phyloP scores from a whole-genome alignment of 2,113 vertebrate species.

The Acrocephalus arundinaceus region DNA sequence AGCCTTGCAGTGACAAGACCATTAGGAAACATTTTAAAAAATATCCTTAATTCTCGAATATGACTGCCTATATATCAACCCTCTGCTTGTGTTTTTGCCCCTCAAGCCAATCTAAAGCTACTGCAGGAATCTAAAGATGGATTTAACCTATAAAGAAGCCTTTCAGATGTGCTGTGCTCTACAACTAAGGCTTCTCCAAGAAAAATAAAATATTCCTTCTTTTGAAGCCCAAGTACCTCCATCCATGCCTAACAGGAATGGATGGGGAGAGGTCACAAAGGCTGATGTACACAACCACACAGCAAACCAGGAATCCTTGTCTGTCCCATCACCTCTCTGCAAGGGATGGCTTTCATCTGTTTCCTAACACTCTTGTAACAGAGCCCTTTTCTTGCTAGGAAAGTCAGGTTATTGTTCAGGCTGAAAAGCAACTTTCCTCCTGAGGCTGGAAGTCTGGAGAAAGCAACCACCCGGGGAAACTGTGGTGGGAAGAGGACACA shows the following conservation, averaged over 20 bases:
- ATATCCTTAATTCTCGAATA: not conserved
- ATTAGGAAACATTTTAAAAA: not conserved
- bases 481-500: not conserved
- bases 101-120: not conserved
- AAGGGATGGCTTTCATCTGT: not conserved
- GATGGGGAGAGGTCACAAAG: not conserved
- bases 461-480: not conserved
- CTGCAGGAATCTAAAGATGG: not conserved
- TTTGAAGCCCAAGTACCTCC: not conserved
- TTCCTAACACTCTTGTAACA: not conserved
- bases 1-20: not conserved
- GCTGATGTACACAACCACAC: not conserved
- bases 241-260: not conserved
- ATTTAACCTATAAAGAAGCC: not conserved
- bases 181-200: not conserved
- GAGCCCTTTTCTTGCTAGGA: not conserved
- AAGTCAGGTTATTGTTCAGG: not conserved
- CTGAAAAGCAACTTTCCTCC: not conserved
- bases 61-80: not conserved
- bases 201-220: not conserved
- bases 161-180: not conserved
- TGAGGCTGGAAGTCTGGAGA: not conserved
- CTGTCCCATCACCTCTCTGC: not conserved
- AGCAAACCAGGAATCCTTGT: not conserved
- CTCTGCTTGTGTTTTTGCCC: not conserved